Conservation (phyloP, 2,888 invertebrate genomes). For the Pheosia tremula region DNA sequence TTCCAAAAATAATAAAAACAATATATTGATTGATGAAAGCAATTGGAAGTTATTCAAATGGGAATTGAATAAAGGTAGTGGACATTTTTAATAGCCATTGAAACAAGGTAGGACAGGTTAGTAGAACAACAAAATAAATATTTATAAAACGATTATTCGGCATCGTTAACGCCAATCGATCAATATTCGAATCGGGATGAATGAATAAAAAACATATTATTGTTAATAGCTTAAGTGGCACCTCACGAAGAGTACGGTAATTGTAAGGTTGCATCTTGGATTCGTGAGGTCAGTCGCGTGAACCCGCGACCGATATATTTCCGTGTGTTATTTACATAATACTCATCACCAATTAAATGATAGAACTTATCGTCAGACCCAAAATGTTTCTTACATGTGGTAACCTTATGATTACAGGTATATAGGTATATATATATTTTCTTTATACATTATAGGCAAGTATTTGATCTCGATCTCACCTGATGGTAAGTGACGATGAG, state of each 20-base stretch:
- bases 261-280: conserved; percentile 56
- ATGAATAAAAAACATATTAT: conserved; percentile 34
- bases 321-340: conserved; percentile 46
- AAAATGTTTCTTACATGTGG: too few relatives aligned
- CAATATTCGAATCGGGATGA: conserved; percentile 14
- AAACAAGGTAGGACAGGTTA: background rate
- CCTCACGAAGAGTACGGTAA: conserved; percentile 60
- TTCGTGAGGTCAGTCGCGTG: conserved; percentile 66
- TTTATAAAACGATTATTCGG: background rate
- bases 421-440: too few relatives aligned
- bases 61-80: background rate
- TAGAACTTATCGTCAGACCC: conserved; percentile 28
- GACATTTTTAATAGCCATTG: background rate
- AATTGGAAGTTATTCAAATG: too few relatives aligned
- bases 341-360: conserved; percentile 40
- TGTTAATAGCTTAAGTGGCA: conserved; percentile 50
- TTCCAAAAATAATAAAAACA: too few relatives aligned
- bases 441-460: too few relatives aligned
- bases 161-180: conserved; percentile 16
- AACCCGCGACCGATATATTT: conserved; percentile 50
- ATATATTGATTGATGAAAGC: too few relatives aligned
- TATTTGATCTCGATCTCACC: too few relatives aligned
- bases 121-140: conserved; percentile 1
- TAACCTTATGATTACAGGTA: too few relatives aligned
- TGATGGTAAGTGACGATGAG: too few relatives aligned